Base-by-base conservation (phyloP, 1,140 invertebrate genomes). In the Dolichoris vasculosae region DNA sequence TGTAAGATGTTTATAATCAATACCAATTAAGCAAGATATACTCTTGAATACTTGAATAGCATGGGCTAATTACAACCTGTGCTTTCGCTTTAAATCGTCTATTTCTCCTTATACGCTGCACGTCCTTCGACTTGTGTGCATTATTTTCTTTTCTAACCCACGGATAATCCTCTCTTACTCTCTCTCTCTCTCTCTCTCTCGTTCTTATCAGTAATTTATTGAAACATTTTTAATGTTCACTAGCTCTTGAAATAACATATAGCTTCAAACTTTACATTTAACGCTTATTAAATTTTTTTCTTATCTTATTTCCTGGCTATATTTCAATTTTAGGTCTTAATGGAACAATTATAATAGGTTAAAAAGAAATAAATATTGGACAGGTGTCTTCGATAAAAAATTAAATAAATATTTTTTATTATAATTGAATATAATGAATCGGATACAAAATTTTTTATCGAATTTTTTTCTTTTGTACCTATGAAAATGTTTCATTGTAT, bases 111-210 rank as follows among this genome's bases (percentile, higher is more conserved):
- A 73, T 73, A 73, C n/a, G 69, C 9, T 73, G n/a, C 40, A 26
- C 26, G 69, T 73, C 69, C 69, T 73, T 73, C 69, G 35, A 73
- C 38, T 73, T 73, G 69, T 73, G 69, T 73, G 69, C 26, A 73
- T 73, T 73, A 73, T 73, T 73, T 73, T 73, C 20, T n/a, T 23
- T 73, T 26, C 40, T 73, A 73, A 73, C 40, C 1, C 26, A 43
- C n/a, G 11, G 38, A 9, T 23, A 43, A 73, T 73, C 9, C 38
- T 43, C 4, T 73, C 40, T 43, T 8, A 20, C 40, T 20, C 17
- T 73, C 69, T 73, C 9, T 43, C 3, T 73, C 40, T 43, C 6
- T 26, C 23, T 43, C 20, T 43, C 23, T 73, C 40, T 20, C 64
- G 4, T 35, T 35, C 32, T 73, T 17, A 43, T 0, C 26, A 35